Base-by-base conservation (phyloP, 64 coral and sea anemone species). In the Pachyseris speciosa region DNA sequence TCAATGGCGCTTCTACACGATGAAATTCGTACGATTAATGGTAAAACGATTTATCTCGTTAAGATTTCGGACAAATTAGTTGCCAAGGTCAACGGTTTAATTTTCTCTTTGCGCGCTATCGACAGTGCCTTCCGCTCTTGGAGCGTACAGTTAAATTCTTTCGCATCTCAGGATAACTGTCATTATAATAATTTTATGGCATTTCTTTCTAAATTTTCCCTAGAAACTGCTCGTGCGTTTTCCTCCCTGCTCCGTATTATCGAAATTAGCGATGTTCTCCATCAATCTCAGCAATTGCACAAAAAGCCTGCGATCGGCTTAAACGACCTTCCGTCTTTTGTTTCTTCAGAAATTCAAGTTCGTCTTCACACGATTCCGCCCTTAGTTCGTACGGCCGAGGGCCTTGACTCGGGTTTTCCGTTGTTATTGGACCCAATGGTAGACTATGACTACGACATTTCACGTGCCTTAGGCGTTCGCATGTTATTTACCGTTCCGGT, bases 171-270 rank as follows among this genome's bases (percentile, higher is more conserved):
- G 2, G 74, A 78, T 17, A 55, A 78, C 48, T 78, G 48, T 20
- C 74, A 78, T 16, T 37, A 51, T 15, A 78, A 78, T 55, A 55
- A 33, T 51, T 78, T 78, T 22, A 20, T 78, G 48, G 45, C 52
- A 78, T 78, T 51, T 36, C 15, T 78, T 33, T 78, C 74, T 0
- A 78, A 78, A 34, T 55, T 57, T 78, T 78, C 74, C 5, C 16
- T 78, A 13, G 74, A 78, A n/a, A 44, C 25, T 0, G 33, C 74
- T 8, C 7, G 74, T 32, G 15, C 74, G 0, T 78, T 78, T 78
- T 78, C 74, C 6, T 28, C 25, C 9, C 9, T 53, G 2, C 48
- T 57, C 4, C 74, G 74, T 53, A 34, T 78, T 24, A 52, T 19
- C 2, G 45, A 78, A 53, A 53, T 78, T 48, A 78, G 47, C 26